Conservation (phyloP, 2,797 vertebrate genomes). For the Sebastes itinus region DNA sequence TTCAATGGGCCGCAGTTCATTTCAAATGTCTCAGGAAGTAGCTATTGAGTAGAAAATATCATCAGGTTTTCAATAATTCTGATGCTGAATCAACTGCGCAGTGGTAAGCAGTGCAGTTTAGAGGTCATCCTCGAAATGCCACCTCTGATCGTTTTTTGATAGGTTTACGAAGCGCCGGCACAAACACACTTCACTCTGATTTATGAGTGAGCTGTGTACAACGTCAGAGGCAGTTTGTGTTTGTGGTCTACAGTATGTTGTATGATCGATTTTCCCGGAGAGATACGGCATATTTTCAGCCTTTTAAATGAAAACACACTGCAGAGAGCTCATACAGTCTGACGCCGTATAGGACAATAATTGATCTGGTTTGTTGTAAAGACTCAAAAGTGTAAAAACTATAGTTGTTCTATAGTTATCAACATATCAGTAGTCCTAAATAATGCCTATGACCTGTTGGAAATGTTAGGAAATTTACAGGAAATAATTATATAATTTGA, state of each 20-base stretch:
- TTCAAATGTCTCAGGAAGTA: constrained; percentile 60
- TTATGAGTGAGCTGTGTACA: constrained; percentile 38
- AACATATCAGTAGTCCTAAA: background rate
- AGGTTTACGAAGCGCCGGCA: constrained; percentile 41
- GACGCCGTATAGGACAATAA: background rate
- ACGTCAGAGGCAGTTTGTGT: constrained; percentile 22
- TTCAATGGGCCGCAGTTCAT: constrained; percentile 36
- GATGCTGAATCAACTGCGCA: constrained; percentile 51
- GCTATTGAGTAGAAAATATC: constrained; percentile 57
- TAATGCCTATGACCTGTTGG: background rate
- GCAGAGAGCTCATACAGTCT: background rate
- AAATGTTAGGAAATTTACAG: background rate
- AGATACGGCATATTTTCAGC: constrained; percentile 22
- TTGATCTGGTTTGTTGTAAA: background rate
- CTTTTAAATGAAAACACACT: constrained; percentile 9
- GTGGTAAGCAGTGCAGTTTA: constrained; percentile 39
- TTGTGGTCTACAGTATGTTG: background rate
- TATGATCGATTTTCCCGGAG: constrained; percentile 33
- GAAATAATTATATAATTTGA: background rate
- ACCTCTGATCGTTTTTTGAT: constrained; percentile 53
- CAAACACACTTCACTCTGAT: constrained; percentile 36
- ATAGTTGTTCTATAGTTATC: background rate
- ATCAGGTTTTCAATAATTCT: constrained; percentile 49
- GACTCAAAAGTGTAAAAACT: background rate
- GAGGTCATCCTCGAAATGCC: constrained; percentile 66